Evolutionary conservation across 2,113 vertebrate species (phyloP).

Genomic region (Anhinga rufa): DNA sequence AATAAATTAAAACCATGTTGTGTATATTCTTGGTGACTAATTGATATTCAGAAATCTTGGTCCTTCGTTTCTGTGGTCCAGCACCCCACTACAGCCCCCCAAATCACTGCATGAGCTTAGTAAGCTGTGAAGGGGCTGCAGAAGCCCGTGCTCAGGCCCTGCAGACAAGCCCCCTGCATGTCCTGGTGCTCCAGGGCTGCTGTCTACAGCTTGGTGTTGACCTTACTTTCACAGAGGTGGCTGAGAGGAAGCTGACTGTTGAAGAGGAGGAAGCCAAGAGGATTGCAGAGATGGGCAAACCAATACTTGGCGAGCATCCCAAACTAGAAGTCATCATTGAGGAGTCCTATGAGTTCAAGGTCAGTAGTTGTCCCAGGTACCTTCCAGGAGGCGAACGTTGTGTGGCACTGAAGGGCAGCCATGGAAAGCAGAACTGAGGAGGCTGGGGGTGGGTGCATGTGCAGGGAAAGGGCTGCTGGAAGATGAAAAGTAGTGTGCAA

Average conservation of each 20-base stretch:
- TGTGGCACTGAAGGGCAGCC: background rate
- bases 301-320: conserved; percentile 88
- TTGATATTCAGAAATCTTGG: background rate
- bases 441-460: background rate
- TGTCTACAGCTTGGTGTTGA: conserved; percentile 17
- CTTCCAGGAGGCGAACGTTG: background rate
- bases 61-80: background rate
- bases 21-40: background rate
- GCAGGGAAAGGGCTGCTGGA: background rate
- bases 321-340: conserved; percentile 98
- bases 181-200: background rate
- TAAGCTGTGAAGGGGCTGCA: background rate
- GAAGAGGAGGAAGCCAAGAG: conserved; percentile 95
- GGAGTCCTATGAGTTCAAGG: conserved; percentile 99
- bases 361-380: conserved; percentile 49
- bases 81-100: background rate
- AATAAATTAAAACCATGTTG: background rate
- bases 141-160: background rate
- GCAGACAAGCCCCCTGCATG: background rate
- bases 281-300: conserved; percentile 98
- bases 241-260: conserved; percentile 88
- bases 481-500: background rate
- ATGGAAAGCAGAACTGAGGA: background rate
- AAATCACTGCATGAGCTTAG: background rate
- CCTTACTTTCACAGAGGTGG: conserved; percentile 76